These are phyloP conservation scores for Cephus pulcher DNA, from an alignment of 2,888 invertebrate genomes.

Conservation along the genomic window DNA sequence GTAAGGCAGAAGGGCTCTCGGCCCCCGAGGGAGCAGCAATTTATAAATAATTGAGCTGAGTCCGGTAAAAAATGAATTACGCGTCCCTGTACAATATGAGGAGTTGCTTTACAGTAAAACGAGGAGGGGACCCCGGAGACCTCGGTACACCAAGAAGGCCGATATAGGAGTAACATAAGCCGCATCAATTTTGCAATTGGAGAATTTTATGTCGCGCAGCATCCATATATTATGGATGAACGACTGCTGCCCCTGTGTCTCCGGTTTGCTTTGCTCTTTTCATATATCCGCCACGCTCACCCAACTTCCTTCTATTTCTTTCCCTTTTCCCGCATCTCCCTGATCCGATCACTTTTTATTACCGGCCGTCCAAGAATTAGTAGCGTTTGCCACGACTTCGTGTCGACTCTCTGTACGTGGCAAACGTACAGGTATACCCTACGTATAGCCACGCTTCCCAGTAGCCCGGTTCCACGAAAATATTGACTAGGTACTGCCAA, in stretches of 20 bases:
- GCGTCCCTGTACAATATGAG: constrained; percentile 66
- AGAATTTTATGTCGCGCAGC: constrained; percentile 65
- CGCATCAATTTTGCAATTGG: constrained; percentile 67
- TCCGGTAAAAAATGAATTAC: constrained; percentile 68
- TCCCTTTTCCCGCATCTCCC: no score
- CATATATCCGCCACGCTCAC: background rate
- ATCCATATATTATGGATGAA: constrained; percentile 61
- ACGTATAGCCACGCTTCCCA: background rate
- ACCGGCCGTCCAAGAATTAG: background rate
- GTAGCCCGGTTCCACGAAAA: background rate
- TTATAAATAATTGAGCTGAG: constrained; percentile 67
- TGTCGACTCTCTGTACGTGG: background rate
- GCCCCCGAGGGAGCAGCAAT: constrained; percentile 62
- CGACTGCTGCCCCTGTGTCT: constrained; percentile 9
- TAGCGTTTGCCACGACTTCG: background rate
- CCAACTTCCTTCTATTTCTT: background rate
- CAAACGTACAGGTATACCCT: background rate
- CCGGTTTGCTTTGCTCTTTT: constrained; percentile 6
- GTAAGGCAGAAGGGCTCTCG: constrained; percentile 10
- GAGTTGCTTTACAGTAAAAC: constrained; percentile 64
- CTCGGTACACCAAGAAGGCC: constrained; percentile 21
- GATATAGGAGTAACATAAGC: constrained; percentile 51
- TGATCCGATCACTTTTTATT: background rate
- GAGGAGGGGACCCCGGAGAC: constrained; percentile 63
- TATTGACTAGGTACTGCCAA: background rate